These are phyloP conservation scores for Amyelois transitella DNA, from an alignment of 1,140 invertebrate genomes.

Conservation along the genomic window DNA sequence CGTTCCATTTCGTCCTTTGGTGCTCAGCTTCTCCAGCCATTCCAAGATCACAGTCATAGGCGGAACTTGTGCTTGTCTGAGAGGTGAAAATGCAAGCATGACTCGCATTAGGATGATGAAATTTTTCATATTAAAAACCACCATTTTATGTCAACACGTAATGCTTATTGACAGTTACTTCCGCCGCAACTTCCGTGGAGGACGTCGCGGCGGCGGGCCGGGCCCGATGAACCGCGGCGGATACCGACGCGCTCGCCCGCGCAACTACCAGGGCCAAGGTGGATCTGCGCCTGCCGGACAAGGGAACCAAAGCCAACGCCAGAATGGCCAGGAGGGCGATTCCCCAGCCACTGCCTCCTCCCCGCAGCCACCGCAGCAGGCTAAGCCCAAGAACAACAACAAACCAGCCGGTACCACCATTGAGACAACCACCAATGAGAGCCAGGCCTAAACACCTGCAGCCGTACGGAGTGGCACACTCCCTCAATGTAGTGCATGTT, in stretches of 20 bases:
- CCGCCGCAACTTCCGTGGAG: constrained; percentile 66
- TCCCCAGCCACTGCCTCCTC: constrained; percentile 31
- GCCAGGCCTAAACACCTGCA: constrained; percentile 58
- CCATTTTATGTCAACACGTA: no score
- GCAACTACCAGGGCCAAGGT: constrained; percentile 36
- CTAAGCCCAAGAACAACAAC: constrained; percentile 39
- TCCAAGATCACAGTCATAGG: no score
- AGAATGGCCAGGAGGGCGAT: constrained; percentile 37
- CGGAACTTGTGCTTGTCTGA: no score
- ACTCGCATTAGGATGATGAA: no score
- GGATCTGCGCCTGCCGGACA: constrained; percentile 8
- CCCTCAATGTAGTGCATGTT: constrained; percentile 40
- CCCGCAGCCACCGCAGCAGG: constrained; percentile 32
- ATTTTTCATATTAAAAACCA: no score
- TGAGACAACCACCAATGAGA: constrained; percentile 68
- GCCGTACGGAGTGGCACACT: constrained; percentile 36
- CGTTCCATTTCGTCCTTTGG: no score
- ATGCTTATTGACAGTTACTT: constrained; percentile 46
- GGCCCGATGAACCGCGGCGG: constrained; percentile 58
- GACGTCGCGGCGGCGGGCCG: constrained; percentile 55
- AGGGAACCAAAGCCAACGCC: constrained; percentile 20
- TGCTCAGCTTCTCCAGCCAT: no score
- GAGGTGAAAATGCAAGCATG: no score
- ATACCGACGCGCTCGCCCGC: constrained; percentile 50
- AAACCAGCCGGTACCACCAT: constrained; percentile 49